phyloP scores from a whole-genome alignment of 2,797 vertebrate species.

The Dendrocincla tyrannina region DNA sequence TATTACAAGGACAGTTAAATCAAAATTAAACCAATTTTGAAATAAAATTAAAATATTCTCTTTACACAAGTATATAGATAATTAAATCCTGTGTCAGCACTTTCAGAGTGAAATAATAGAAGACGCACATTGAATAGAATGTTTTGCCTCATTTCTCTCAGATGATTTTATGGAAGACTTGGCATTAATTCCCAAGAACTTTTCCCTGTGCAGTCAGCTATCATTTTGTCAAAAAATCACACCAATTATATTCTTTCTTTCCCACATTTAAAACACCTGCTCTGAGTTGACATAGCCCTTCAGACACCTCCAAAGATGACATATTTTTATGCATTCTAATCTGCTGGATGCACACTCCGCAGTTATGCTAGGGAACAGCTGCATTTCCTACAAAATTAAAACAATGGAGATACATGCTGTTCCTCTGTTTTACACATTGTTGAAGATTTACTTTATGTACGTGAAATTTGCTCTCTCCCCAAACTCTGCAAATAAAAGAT shows the following conservation, averaged over 20 bases:
- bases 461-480: background rate
- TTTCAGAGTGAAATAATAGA: background rate
- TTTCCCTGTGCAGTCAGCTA: background rate
- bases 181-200: background rate
- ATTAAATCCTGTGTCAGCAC: background rate
- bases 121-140: background rate
- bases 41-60: background rate
- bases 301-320: background rate
- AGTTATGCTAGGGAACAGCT: background rate
- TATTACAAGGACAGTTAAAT: background rate
- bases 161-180: background rate
- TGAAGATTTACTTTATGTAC: background rate
- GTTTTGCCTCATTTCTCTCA: background rate
- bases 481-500: background rate
- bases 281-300: background rate
- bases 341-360: background rate
- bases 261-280: background rate
- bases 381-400: background rate
- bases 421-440: background rate
- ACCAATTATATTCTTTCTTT: background rate
- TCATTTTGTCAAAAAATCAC: slow-evolving; percentile 1
- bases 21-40: background rate
- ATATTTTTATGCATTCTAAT: background rate
- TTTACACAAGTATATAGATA: background rate
- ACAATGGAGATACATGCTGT: background rate